Percentiles rank a stretch among this genome's conserved stretches.
These are phyloP conservation scores for Oplegnathus fasciatus DNA, from an alignment of 2,113 vertebrate species.

Conservation along the genomic window DNA sequence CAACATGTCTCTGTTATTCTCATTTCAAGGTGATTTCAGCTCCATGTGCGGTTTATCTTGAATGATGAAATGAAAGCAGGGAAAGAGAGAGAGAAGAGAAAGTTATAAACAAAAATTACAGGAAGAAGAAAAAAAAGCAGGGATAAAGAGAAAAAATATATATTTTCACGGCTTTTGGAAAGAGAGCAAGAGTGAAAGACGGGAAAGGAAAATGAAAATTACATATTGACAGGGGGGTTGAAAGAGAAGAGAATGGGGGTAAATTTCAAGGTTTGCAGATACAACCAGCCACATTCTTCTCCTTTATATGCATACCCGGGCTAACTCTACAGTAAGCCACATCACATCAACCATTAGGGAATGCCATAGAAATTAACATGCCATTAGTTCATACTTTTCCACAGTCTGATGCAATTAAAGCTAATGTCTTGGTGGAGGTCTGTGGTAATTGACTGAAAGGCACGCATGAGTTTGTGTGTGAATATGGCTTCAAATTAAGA, in stretches of 20 bases:
- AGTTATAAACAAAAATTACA: neutral
- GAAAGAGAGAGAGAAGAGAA: neutral
- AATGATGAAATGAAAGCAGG: conserved; percentile 37
- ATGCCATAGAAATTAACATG: conserved; percentile 62
- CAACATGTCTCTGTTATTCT: conserved; percentile 48
- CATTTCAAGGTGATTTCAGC: conserved; percentile 60
- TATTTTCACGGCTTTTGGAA: neutral
- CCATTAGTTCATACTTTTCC: conserved; percentile 61
- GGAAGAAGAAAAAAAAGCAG: neutral
- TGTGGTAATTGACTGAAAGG: conserved; percentile 56
- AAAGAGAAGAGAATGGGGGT: neutral
- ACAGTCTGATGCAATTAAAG: conserved; percentile 57
- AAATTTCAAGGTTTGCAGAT: conserved; percentile 38
- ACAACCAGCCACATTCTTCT: conserved; percentile 6
- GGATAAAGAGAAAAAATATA: neutral
- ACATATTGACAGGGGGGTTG: neutral
- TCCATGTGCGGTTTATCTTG: conserved; percentile 39
- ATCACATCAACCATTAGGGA: conserved; percentile 51
- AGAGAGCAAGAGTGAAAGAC: neutral
- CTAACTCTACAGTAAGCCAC: conserved; percentile 45
- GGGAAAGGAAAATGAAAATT: neutral
- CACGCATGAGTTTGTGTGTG: conserved; percentile 29
- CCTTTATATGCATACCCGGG: conserved; percentile 23
- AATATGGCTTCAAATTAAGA: conserved; percentile 47
- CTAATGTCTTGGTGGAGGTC: conserved; percentile 58